Evolutionary conservation across 2,888 invertebrate species (phyloP).

Genomic region (Dolomedes plantarius): DNA sequence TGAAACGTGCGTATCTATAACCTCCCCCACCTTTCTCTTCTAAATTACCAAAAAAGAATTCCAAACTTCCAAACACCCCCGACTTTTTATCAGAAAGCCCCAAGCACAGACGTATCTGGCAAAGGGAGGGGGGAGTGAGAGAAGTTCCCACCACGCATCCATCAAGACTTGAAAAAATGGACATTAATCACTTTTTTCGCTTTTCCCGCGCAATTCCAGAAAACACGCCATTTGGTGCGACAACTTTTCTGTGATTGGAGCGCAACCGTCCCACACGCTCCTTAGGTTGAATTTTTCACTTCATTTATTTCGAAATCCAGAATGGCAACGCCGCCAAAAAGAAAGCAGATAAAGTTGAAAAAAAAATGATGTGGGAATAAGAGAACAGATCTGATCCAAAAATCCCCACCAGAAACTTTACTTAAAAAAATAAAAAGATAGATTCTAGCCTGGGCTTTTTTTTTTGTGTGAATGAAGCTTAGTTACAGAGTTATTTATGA

Average conservation of each 20-base stretch:
- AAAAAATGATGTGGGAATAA: neutral
- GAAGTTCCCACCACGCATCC: neutral
- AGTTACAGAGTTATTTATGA: slow-evolving; percentile 1
- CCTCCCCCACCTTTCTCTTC: no score
- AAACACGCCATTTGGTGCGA: slow-evolving; percentile 22
- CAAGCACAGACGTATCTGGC: no score
- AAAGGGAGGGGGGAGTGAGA: neutral
- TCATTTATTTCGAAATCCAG: slow-evolving; percentile 40
- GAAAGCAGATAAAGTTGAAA: slow-evolving; percentile 7
- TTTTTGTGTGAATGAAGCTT: neutral
- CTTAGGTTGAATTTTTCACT: slow-evolving; percentile 31
- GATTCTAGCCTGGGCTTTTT: neutral
- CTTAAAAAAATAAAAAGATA: no score
- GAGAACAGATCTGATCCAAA: neutral
- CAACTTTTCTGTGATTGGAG: slow-evolving; percentile 24
- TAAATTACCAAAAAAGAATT: no score
- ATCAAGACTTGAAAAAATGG: neutral
- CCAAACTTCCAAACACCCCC: no score
- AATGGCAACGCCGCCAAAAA: slow-evolving; percentile 1
- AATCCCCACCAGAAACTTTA: neutral
- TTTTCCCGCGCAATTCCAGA: neutral
- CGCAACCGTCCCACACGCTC: slow-evolving; percentile 4
- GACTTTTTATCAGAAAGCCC: no score
- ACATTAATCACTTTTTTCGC: slow-evolving; percentile 20
- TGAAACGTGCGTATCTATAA: no score